phyloP scores from a whole-genome alignment of 1,140 invertebrate species.

The Drosophila willistoni region DNA sequence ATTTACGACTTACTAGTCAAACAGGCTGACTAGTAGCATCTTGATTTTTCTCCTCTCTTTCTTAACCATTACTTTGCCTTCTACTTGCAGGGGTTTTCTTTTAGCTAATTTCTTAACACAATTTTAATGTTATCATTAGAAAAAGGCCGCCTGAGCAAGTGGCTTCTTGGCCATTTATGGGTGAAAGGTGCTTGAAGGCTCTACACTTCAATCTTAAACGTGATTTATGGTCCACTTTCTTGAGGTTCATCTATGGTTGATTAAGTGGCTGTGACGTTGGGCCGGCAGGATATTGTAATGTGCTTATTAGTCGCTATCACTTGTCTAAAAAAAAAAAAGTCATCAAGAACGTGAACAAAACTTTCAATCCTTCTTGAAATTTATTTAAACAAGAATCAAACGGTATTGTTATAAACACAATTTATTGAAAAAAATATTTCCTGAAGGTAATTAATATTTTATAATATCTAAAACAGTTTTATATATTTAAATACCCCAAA shows the following conservation, averaged over 20 bases:
- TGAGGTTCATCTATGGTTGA: not conserved
- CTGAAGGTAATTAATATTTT: too few relatives aligned
- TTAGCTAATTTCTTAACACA: slow-evolving; percentile 79
- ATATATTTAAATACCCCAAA: too few relatives aligned
- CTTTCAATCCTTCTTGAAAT: not conserved
- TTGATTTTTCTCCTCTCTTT: not conserved
- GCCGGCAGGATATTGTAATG: not conserved
- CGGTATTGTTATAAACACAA: too few relatives aligned
- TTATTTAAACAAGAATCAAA: not conserved
- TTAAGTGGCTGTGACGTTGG: not conserved
- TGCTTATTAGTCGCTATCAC: not conserved
- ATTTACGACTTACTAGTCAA: slow-evolving; percentile 61
- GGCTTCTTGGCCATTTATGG: slow-evolving; percentile 70
- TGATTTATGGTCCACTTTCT: not conserved
- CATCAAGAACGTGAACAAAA: not conserved
- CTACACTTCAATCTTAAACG: not conserved
- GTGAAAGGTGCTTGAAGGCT: slow-evolving; percentile 55
- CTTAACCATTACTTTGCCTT: not conserved
- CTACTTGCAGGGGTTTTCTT: slow-evolving; percentile 18
- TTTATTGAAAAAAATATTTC: too few relatives aligned
- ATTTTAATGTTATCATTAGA: slow-evolving; percentile 81
- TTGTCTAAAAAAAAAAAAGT: not conserved
- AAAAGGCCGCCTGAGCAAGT: slow-evolving; percentile 48
- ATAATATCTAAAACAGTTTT: too few relatives aligned
- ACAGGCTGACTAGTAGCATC: slow-evolving; percentile 17